Evolutionary conservation across 2,113 vertebrate species (phyloP), one percentile per base, ranked within the genome.

Genomic region (Triplophysa siluroides): DNA sequence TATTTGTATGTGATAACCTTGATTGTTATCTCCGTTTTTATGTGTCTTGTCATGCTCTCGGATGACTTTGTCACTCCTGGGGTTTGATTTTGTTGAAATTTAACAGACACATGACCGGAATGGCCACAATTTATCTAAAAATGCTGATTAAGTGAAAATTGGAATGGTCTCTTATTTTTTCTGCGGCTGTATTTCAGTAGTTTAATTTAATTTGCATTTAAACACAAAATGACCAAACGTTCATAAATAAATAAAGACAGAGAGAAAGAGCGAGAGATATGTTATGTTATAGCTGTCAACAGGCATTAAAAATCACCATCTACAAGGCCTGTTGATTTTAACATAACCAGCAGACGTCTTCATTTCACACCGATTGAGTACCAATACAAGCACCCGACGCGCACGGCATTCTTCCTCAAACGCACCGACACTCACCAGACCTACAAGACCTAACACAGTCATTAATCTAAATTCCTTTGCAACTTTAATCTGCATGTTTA

Each of bases 401-500:
- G 90, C 91, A 92, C 87, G 91, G 92, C 26, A 1, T 72, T 56
- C 69, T 94, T 93, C 93, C 93, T 92, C 91, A 89, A 93, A 93
- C 93, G 91, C 92, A 94, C 94, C 94, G 92, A 95, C 95, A 19
- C 71, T 60, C 41, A 73, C 26, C 29, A 43, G 54, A 43, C 29
- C 94, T 95, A 92, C 91, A 91, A 93, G 91, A 94, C 93, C 92
- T 94, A 92, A 94, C 91, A 94, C 93, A 90, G 94, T 95, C 94
- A 93, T 93, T 95, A 94, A 95, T 95, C 93, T 93, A 92, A 93
- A 95, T 96, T 95, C 93, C 93, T 94, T 94, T 95, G 93, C 95
- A 95, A 95, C 94, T 95, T 95, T 94, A 96, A 96, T 95, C 94
- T 95, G 91, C 93, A 95, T 94, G 93, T 94, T 96, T 96, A 96